Base-by-base conservation (phyloP, 1,140 invertebrate species). In the Drosophila suzukii region DNA sequence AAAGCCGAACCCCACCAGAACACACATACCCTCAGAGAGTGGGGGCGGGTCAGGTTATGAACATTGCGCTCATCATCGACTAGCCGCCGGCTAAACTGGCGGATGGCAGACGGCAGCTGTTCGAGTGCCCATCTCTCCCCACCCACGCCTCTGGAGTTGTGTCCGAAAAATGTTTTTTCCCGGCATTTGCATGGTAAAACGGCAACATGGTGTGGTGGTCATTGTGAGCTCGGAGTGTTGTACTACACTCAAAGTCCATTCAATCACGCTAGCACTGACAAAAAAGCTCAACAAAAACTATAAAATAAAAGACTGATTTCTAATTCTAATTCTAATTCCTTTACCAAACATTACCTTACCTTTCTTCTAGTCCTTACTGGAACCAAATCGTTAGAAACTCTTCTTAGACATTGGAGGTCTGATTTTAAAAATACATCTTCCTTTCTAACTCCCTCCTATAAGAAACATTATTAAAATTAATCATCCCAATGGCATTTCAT, bases 221-320 rank as follows among this genome's bases (percentile, higher is more conserved):
- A 75, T 67, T 62, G 58, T 51, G 44, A 65, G 55, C 54, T 43
- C 71, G 59, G 51, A 79, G 67, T 77, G 72, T 67, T 80, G 62
- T 83, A 70, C 72, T 79, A 79, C 79, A 88, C 81, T 88, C 79
- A 73, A 86, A 88, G 79, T 76, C 83, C 62, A 76, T 88, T 86
- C 83, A 83, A 86, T 83, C 82, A 79, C 75, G 68, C 27, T 63
- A 11, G 34, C 46, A 63, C 36, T 36, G 59, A 50, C 7, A 43
- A 59, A 63, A 11, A 34, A 15, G 1, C 2, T 2, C 0, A 32
- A 34, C 2, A 15, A 50, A 32, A 15, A 2, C 8, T n/a, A n/a
- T n/a, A n/a, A n/a, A n/a, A n/a, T n/a, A n/a, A n/a, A n/a, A n/a
- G n/a, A n/a, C n/a, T n/a, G n/a, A n/a, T n/a, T n/a, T n/a, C n/a